Base-by-base conservation (phyloP, 2,888 invertebrate genomes). In the Phragmatobia fuliginosa region DNA sequence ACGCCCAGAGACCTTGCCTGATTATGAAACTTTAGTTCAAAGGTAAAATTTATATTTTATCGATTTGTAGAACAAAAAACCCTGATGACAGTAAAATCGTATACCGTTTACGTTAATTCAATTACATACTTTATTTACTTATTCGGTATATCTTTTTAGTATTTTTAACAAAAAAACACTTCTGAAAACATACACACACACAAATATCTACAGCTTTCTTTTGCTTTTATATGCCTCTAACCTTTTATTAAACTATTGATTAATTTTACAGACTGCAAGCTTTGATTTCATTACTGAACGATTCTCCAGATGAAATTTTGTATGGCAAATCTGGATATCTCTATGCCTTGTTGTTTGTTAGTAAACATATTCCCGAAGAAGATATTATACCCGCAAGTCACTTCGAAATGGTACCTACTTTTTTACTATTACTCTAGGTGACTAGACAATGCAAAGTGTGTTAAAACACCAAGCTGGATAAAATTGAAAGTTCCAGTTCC, bases 311-410 rank as follows among this genome's bases (percentile, higher is more conserved):
- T 95, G 99, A 99, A 92, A 90, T 98, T 69, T 94, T 99, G 49
- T 98, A 98, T 94, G 99, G 99, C 8, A 96, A 98, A 86, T 96
- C 96, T 78, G 99, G 99, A 31, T 98, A 98, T 89, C 93, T 99
- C 21, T 98, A 96, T 92, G 95, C 97, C 5, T 93, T 98, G 65
- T 91, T 98, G 14, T 98, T 97, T 94, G 96, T 98, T 0, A 97
- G 97, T 84, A 95, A 96, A 85, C 88, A 97, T 85, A 92, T 97
- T n/a, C 81, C 62, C 78, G 95, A 95, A 56, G 94, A 96, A 45
- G 94, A 96, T 66, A 91, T 96, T 14, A 95, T 98, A 78, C 95
- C 96, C 68, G 89, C 93, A 28, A 88, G 91, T 68, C 90, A 96
- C 62, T 96, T 97, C 72, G 94, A 94, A 88, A 95, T 96, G 95